Evolutionary conservation across 1,140 invertebrate genomes (phyloP).

Genomic region (Listronotus bonariensis): DNA sequence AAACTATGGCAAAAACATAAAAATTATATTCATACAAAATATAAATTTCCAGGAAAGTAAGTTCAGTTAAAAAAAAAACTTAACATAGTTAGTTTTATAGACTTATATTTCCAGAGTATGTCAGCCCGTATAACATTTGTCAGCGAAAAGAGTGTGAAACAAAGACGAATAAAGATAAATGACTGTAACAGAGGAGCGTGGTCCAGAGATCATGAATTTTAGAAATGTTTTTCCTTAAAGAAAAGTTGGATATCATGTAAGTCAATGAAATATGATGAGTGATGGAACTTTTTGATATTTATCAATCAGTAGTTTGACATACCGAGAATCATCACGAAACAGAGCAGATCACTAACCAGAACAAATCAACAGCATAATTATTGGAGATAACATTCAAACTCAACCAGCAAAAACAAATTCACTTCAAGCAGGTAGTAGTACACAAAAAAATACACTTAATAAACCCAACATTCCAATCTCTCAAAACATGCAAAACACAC

Average conservation of each 20-base stretch:
- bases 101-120: slow-evolving; percentile 15
- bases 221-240: neutral
- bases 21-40: neutral
- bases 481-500: no score
- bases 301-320: no score
- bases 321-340: no score
- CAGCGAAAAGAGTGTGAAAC: slow-evolving; percentile 11
- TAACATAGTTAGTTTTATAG: slow-evolving; percentile 7
- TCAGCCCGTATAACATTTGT: slow-evolving; percentile 25
- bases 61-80: neutral
- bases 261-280: slow-evolving; percentile 17
- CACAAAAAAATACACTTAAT: no score
- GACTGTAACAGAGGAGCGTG: slow-evolving; percentile 7
- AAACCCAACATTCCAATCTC: no score
- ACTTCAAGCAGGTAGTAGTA: no score
- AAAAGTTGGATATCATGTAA: slow-evolving; percentile 19
- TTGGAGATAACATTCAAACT: no score
- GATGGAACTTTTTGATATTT: slow-evolving; percentile 5
- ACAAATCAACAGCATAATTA: no score
- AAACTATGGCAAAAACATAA: no score
- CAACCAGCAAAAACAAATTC: no score
- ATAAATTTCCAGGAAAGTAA: slow-evolving; percentile 1
- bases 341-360: no score
- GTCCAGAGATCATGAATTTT: slow-evolving; percentile 25
- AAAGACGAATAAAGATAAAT: slow-evolving; percentile 29